phyloP scores from a whole-genome alignment of 2,797 vertebrate species.

The Poecilia velifera region DNA sequence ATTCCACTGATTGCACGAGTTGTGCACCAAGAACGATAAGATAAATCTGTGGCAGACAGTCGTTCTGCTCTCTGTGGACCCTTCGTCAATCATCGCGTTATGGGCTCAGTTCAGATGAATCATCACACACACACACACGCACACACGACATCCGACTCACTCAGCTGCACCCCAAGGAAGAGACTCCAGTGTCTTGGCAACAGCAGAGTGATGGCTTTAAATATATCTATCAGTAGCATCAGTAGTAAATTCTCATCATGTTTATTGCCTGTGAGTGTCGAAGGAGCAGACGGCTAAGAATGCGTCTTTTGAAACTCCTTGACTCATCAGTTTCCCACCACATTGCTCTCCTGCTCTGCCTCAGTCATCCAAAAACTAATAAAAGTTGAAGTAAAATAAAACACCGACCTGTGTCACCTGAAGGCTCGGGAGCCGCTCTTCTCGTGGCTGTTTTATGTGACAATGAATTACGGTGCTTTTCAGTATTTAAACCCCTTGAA shows the following conservation, averaged over 20 bases:
- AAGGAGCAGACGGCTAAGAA: conserved; percentile 56
- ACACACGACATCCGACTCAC: conserved; percentile 22
- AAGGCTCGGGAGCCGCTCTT: not conserved
- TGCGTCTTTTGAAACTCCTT: conserved; percentile 47
- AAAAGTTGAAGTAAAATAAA: not conserved
- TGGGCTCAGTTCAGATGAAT: conserved; percentile 61
- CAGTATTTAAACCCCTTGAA: not conserved
- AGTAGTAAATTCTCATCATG: conserved; percentile 66
- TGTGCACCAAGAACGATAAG: not conserved
- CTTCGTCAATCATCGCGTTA: conserved; percentile 60
- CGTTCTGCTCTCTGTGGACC: conserved; percentile 13
- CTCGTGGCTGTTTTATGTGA: not conserved
- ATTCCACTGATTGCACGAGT: not conserved
- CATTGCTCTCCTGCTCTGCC: conserved; percentile 8
- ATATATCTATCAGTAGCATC: conserved; percentile 71
- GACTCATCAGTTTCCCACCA: conserved; percentile 45
- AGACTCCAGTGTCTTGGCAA: conserved; percentile 53
- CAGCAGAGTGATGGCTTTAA: conserved; percentile 59
- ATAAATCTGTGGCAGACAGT: conserved; percentile 1
- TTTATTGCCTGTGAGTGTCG: conserved; percentile 59
- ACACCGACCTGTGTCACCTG: not conserved
- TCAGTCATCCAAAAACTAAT: not conserved
- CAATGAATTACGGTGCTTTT: not conserved
- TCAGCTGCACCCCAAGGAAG: conserved; percentile 52
- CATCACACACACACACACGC: conserved; percentile 25